Evolutionary conservation across 2,113 vertebrate genomes (phyloP).

Genomic region (Lota lota): DNA sequence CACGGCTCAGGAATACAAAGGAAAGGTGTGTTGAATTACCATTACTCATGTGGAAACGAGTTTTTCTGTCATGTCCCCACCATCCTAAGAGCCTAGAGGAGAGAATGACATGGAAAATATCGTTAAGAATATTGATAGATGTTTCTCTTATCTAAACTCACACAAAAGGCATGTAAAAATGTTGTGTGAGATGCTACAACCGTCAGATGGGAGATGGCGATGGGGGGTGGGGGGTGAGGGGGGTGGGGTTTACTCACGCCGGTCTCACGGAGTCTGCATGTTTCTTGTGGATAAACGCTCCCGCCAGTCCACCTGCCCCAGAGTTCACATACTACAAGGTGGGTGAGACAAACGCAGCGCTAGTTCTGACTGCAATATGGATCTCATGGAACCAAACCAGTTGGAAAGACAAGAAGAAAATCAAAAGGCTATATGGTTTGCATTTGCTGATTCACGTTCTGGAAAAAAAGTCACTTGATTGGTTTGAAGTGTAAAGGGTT

Average conservation of each 20-base stretch:
- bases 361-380: too few relatives aligned
- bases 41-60: slow-evolving; percentile 89
- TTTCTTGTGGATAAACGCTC: slow-evolving; percentile 88
- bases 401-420: too few relatives aligned
- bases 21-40: slow-evolving; percentile 62
- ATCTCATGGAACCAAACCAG: too few relatives aligned
- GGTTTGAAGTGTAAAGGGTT: too few relatives aligned
- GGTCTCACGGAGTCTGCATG: slow-evolving; percentile 80
- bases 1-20: neutral
- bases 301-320: slow-evolving; percentile 88
- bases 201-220: too few relatives aligned
- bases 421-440: too few relatives aligned
- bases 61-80: slow-evolving; percentile 89
- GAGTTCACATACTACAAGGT: slow-evolving; percentile 87
- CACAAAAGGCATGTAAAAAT: neutral
- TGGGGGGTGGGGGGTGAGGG: too few relatives aligned
- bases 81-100: slow-evolving; percentile 82
- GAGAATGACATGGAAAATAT: neutral
- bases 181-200: too few relatives aligned
- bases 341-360: slow-evolving; percentile 26
- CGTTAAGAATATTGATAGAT: neutral
- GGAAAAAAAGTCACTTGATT: too few relatives aligned
- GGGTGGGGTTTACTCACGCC: slow-evolving; percentile 74
- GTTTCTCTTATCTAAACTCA: neutral
- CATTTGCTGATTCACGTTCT: too few relatives aligned